Conservation (phyloP, 2,797 vertebrate genomes). For the Diceros bicornis region DNA sequence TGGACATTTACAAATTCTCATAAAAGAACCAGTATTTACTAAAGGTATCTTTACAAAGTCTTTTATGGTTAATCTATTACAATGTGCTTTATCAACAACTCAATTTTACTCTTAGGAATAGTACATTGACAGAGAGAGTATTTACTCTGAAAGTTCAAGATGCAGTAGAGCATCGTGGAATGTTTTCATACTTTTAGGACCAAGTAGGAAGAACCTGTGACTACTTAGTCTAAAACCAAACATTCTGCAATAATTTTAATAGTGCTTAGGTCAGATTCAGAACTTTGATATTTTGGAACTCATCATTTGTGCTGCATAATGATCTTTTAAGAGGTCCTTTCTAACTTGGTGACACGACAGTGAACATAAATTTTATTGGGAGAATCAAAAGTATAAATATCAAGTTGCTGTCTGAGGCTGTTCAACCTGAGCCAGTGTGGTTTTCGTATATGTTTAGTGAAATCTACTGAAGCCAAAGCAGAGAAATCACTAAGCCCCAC, state of each 20-base stretch:
- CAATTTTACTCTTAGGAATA: neutral
- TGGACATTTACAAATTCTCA: neutral
- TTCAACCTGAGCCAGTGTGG: neutral
- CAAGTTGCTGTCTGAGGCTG: neutral
- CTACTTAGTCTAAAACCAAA: neutral
- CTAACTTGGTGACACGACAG: neutral
- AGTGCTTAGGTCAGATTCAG: neutral
- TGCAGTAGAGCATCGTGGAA: neutral
- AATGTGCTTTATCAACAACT: neutral
- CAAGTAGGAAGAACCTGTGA: neutral
- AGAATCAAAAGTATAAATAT: neutral
- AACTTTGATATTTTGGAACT: neutral
- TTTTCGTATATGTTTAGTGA: neutral
- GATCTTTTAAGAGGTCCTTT: neutral
- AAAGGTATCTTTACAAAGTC: neutral
- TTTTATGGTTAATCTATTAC: neutral
- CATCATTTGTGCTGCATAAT: neutral
- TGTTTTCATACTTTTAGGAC: neutral
- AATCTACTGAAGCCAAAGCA: neutral
- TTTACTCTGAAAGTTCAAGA: constrained; percentile 26
- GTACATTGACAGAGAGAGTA: neutral
- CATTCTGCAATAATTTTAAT: neutral
- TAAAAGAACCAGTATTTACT: neutral
- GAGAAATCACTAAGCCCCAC: neutral
- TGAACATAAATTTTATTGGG: neutral